phyloP scores from a whole-genome alignment of 2,888 invertebrate species.

The Athetis lepigone region DNA sequence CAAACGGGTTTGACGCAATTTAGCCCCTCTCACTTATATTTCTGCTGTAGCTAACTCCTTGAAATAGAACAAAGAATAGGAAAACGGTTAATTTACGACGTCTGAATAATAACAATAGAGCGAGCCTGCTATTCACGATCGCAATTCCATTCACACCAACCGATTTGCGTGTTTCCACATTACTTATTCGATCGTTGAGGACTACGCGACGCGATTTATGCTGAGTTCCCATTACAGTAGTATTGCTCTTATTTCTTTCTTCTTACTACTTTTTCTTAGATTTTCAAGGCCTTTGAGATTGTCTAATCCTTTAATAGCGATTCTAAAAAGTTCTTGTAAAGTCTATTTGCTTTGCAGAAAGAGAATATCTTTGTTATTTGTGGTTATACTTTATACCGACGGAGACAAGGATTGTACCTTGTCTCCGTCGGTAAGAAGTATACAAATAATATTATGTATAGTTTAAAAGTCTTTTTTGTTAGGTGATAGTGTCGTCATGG shows the following conservation, averaged over 20 bases:
- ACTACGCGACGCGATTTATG: conserved; percentile 46
- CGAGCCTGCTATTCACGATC: conserved; percentile 19
- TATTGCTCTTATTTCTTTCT: conserved; percentile 37
- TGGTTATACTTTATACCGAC: no score
- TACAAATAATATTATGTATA: no score
- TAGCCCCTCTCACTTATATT: background rate
- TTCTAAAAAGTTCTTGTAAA: no score
- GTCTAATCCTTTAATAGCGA: no score
- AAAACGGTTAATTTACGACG: conserved; percentile 14
- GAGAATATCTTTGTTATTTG: no score
- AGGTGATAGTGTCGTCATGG: no score
- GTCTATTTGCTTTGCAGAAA: no score
- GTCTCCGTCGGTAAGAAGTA: no score
- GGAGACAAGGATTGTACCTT: no score
- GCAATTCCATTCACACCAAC: conserved; percentile 42
- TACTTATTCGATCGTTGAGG: conserved; percentile 42
- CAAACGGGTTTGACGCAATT: background rate
- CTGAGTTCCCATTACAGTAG: conserved; percentile 42
- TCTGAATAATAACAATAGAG: conserved; percentile 21
- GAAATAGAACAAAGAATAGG: background rate
- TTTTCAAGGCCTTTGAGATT: conserved; percentile 12
- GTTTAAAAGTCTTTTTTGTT: no score
- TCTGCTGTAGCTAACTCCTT: background rate
- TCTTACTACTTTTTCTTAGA: conserved; percentile 30
- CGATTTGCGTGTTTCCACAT: conserved; percentile 40